These are phyloP conservation scores for Corythucha ciliata DNA, from an alignment of 2,888 invertebrate species.

Conservation along the genomic window DNA sequence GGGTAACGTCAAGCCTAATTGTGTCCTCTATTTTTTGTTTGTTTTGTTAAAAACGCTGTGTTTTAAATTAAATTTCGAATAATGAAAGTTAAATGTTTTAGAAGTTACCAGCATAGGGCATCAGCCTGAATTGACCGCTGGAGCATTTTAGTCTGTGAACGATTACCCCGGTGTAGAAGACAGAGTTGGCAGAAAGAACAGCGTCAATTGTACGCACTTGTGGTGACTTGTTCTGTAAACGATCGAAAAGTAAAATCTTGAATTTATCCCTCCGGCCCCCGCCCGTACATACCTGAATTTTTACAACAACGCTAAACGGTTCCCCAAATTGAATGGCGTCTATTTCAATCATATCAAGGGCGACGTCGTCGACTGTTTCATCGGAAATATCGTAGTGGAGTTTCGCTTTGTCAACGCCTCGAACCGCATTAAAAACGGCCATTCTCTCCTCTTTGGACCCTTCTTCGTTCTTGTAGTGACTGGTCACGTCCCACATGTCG, in stretches of 20 bases:
- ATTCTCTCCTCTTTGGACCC: slow-evolving; percentile 55
- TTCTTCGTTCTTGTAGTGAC: slow-evolving; percentile 54
- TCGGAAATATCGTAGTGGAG: slow-evolving; percentile 53
- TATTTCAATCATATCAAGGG: slow-evolving; percentile 56
- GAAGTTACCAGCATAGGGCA: slow-evolving; percentile 48
- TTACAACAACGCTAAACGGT: slow-evolving; percentile 56
- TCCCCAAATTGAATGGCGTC: slow-evolving; percentile 57
- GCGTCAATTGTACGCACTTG: slow-evolving; percentile 55
- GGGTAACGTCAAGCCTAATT: slow-evolving; percentile 51
- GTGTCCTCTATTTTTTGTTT: background rate
- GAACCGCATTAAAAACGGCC: slow-evolving; percentile 57
- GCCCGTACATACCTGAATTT: slow-evolving; percentile 46
- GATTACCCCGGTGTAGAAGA: slow-evolving; percentile 59
- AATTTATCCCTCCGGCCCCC: background rate
- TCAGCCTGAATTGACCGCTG: slow-evolving; percentile 52
- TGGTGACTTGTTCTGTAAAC: slow-evolving; percentile 50
- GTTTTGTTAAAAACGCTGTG: background rate
- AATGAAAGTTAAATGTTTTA: background rate
- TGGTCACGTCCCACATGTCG: slow-evolving; percentile 57
- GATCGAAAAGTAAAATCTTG: background rate
- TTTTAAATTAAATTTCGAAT: background rate
- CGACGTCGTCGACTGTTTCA: slow-evolving; percentile 53
- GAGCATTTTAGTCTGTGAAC: slow-evolving; percentile 54
- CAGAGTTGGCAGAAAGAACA: slow-evolving; percentile 53
- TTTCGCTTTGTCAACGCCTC: slow-evolving; percentile 52